phyloP scores from a whole-genome alignment of 2,888 invertebrate species.

The Rhamnusium bicolor region DNA sequence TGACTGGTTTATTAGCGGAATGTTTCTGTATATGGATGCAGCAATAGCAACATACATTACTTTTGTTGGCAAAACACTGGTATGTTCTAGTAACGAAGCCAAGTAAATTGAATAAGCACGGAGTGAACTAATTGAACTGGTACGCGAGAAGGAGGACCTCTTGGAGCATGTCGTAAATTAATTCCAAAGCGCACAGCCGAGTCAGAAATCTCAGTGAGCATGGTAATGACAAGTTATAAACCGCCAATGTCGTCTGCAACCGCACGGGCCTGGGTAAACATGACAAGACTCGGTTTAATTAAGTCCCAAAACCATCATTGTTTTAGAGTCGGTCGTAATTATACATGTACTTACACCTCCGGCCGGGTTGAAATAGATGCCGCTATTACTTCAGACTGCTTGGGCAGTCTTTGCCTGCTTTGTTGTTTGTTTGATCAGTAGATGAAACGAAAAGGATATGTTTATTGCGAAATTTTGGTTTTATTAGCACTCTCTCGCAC shows the following conservation, averaged over 20 bases:
- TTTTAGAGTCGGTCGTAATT: conserved; percentile 66
- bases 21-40: conserved; percentile 29
- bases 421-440: conserved; percentile 20
- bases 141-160: conserved; percentile 60
- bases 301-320: conserved; percentile 70
- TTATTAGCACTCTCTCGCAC: conserved; percentile 33
- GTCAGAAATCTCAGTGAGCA: conserved; percentile 67
- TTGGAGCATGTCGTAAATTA: conserved; percentile 63
- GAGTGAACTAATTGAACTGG: conserved; percentile 59
- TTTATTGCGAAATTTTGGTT: conserved; percentile 35
- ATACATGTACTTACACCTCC: conserved; percentile 63
- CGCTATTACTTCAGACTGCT: conserved; percentile 12
- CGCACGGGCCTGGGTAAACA: conserved; percentile 68
- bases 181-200: conserved; percentile 56
- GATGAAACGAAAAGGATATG: conserved; percentile 33
- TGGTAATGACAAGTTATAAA: conserved; percentile 71
- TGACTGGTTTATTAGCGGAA: conserved; percentile 22
- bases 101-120: conserved; percentile 50
- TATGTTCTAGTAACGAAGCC: conserved; percentile 34
- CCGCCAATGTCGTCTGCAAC: conserved; percentile 66
- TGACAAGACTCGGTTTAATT: conserved; percentile 71
- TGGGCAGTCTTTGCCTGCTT: conserved; percentile 32
- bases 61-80: neutral
- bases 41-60: conserved; percentile 5
- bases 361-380: conserved; percentile 31